Evolutionary conservation across 2,888 invertebrate genomes (phyloP), one percentile per base, ranked within the genome.

Genomic region (Eilema depressum): DNA sequence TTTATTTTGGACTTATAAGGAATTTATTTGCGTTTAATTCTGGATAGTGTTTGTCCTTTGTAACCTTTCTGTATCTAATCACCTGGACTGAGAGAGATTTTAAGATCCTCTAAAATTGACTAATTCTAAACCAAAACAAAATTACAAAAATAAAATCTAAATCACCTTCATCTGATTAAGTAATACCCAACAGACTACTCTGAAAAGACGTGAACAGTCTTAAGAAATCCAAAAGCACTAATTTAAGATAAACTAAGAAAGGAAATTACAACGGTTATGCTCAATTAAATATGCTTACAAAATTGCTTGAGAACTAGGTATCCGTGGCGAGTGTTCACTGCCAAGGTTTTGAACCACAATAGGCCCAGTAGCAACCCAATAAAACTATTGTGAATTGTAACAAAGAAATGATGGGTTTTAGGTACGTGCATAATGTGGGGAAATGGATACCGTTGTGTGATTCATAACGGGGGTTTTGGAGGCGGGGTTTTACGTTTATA

Each of bases 401-500:
- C 93, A 93, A 93, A 93, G 88, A 88, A 93, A 91, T 92, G 87
- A 89, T 89, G 87, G 89, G 90, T 88, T 86, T 86, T 82, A 83
- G 76, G 74, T 63, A 25, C 28, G 78, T 83, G 80, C 75, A 83
- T 80, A 84, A 84, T 78, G 80, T 86, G 86, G 88, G 85, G 89
- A 91, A 92, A 90, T 86, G 80, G 82, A 81, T 83, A 84, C 83
- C 81, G 82, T 83, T 85, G 81, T 74, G 77, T 78, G 73, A 74
- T 86, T n/a, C 86, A 86, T 87, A 81, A 83, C 79, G 73, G 81
- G 74, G 82, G 82, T 85, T 82, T 86, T 82, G 79, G 81, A 88
- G 88, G 4, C 10, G 20, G 0, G 53, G 10, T n/a, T 53, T n/a
- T 53, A 53, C 0, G 4, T 53, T n/a, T 53, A n/a, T 53, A 47